phyloP scores from a whole-genome alignment of 2,888 invertebrate species.

The Atethmia centrago region DNA sequence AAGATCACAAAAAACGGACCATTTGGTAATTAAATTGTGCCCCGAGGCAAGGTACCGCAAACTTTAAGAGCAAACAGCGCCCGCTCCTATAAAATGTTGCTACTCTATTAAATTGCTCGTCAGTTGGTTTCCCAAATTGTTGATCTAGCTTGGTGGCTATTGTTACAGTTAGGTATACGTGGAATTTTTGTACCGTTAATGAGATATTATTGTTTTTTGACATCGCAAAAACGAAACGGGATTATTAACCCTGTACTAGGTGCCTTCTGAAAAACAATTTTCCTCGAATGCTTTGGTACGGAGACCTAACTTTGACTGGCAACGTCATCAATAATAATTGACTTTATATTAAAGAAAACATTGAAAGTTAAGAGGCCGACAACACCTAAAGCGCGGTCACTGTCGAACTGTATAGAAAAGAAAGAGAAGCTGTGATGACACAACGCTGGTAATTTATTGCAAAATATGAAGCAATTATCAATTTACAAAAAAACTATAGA shows the following conservation, averaged over 20 bases:
- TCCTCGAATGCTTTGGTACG: background rate
- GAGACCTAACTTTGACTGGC: background rate
- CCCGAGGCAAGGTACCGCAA: slow-evolving; percentile 74
- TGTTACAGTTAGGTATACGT: slow-evolving; percentile 6
- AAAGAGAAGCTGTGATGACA: too few relatives aligned
- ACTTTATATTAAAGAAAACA: slow-evolving; percentile 1
- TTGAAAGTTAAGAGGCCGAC: background rate
- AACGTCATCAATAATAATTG: background rate
- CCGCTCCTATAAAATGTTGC: slow-evolving; percentile 65
- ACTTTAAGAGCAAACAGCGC: slow-evolving; percentile 81
- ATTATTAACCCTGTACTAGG: background rate
- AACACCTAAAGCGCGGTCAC: too few relatives aligned
- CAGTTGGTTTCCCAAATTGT: slow-evolving; percentile 66
- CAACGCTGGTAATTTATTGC: too few relatives aligned
- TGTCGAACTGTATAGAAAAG: too few relatives aligned
- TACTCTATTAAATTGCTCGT: slow-evolving; percentile 75
- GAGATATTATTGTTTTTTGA: background rate
- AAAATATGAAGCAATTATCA: too few relatives aligned
- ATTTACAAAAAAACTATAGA: too few relatives aligned
- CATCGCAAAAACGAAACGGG: background rate
- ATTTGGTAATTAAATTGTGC: slow-evolving; percentile 88
- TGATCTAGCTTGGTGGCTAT: slow-evolving; percentile 30
- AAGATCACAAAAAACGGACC: slow-evolving; percentile 85
- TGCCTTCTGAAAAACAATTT: background rate
- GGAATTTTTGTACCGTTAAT: background rate